A percentile compares a stretch with the other conserved stretches of the same genome.
phyloP scores from a whole-genome alignment of 2,113 vertebrate genomes.

The Archocentrus centrarchus region DNA sequence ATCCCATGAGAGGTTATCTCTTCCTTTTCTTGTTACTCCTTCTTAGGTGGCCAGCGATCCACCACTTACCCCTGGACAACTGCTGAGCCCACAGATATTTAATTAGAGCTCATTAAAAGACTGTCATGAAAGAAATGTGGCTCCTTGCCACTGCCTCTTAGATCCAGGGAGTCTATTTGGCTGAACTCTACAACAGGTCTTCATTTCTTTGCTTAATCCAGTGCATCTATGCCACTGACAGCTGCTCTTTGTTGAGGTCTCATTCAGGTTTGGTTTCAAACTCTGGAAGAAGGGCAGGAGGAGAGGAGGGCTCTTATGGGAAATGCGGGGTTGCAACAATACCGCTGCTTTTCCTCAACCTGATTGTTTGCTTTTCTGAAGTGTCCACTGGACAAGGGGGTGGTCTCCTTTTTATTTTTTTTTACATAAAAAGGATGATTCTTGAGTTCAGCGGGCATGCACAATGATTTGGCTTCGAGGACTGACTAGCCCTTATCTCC shows the following conservation, averaged over 20 bases:
- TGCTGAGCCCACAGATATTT: slow-evolving; percentile 66
- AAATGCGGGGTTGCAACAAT: slow-evolving; percentile 60
- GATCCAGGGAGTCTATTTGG: slow-evolving; percentile 69
- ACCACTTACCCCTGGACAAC: slow-evolving; percentile 49
- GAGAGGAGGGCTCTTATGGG: slow-evolving; percentile 54
- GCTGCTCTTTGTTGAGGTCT: slow-evolving; percentile 66
- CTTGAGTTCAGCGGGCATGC: slow-evolving; percentile 34
- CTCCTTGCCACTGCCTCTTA: slow-evolving; percentile 70
- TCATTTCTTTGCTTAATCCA: slow-evolving; percentile 72
- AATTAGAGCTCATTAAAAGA: slow-evolving; percentile 78
- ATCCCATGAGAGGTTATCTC: slow-evolving; percentile 13
- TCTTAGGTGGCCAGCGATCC: slow-evolving; percentile 57
- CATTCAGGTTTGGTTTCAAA: slow-evolving; percentile 69
- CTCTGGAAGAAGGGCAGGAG: slow-evolving; percentile 35
- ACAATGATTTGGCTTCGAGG: slow-evolving; percentile 13
- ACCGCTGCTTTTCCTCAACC: slow-evolving; percentile 51
- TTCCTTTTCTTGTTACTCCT: slow-evolving; percentile 40
- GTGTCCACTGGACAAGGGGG: slow-evolving; percentile 51
- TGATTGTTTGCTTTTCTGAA: slow-evolving; percentile 74
- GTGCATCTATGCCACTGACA: slow-evolving; percentile 60
- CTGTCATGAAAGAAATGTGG: slow-evolving; percentile 76
- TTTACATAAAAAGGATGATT: slow-evolving; percentile 41
- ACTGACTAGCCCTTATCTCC: slow-evolving; percentile 11
- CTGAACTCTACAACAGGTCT: slow-evolving; percentile 66
- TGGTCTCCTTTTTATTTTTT: slow-evolving; percentile 4